phyloP scores from a whole-genome alignment of 1,140 invertebrate genomes.

The Cydia strobilella region DNA sequence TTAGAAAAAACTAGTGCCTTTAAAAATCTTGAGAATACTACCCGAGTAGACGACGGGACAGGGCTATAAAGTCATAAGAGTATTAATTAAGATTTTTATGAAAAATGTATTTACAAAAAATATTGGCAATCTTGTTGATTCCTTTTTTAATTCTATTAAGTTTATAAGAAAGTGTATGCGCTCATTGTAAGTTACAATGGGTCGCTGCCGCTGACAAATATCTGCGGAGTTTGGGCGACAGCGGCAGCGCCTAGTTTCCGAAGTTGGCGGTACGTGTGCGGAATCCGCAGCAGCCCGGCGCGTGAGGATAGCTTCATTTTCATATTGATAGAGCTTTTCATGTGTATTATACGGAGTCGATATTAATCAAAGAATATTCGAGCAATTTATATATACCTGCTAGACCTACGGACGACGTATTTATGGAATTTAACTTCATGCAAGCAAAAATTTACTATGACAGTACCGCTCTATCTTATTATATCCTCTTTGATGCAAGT shows the following conservation, averaged over 20 bases:
- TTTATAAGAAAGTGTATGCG: not conserved
- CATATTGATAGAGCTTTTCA: conserved; percentile 46
- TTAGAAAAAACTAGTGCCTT: no score
- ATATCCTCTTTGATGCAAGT: no score
- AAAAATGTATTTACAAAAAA: no score
- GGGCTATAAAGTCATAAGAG: not conserved
- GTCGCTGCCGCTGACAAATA: conserved; percentile 38
- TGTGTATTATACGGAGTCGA: not conserved
- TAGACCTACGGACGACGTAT: no score
- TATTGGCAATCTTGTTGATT: no score
- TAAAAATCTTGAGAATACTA: no score
- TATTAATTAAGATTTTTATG: not conserved
- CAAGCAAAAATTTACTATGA: no score
- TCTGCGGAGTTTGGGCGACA: conserved; percentile 35
- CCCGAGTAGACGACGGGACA: no score
- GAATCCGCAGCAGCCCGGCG: conserved; percentile 38
- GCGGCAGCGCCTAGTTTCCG: conserved; percentile 17
- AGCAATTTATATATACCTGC: not conserved
- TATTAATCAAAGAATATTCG: not conserved
- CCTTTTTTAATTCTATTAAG: not conserved
- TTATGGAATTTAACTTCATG: no score
- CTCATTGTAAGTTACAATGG: not conserved
- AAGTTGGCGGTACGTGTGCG: conserved; percentile 40
- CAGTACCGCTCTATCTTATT: no score
- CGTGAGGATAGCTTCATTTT: conserved; percentile 46